A percentile compares a stretch with the other conserved stretches of the same genome.
Conservation (phyloP, 35 echinoderm and acorn worm species). For the Apostichopus parvimensis region DNA sequence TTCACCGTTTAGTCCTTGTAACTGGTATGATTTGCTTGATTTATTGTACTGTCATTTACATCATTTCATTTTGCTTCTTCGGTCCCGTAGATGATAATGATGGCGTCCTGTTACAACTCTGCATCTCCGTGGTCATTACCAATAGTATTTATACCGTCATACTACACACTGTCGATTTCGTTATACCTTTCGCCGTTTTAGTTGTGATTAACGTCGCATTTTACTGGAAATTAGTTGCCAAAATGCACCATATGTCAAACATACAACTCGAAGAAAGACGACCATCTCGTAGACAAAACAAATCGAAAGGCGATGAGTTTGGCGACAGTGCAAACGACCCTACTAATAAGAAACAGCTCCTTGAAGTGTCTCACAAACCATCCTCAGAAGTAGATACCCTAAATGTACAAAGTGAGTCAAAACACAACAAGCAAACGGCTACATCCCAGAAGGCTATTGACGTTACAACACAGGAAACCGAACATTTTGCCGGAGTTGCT, state of each 20-base stretch:
- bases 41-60: conserved; percentile 1
- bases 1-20: background rate
- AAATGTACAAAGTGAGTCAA: too few relatives aligned
- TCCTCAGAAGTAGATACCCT: too few relatives aligned
- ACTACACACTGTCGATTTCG: background rate
- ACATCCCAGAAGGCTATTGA: too few relatives aligned
- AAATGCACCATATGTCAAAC: background rate
- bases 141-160: background rate
- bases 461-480: too few relatives aligned
- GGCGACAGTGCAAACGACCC: too few relatives aligned
- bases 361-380: too few relatives aligned
- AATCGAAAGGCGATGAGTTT: too few relatives aligned
- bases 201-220: background rate
- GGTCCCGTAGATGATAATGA: too few relatives aligned
- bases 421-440: too few relatives aligned
- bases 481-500: too few relatives aligned
- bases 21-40: background rate
- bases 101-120: background rate
- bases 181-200: conserved; percentile 4
- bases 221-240: conserved; percentile 24
- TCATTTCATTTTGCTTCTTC: background rate
- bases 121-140: background rate
- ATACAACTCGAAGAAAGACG: background rate
- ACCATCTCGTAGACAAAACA: too few relatives aligned
- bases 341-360: too few relatives aligned